Percentiles rank a stretch among this genome's conserved stretches.
These are phyloP conservation scores for Silurus meridionalis DNA, from an alignment of 2,113 vertebrate genomes.

Conservation along the genomic window DNA sequence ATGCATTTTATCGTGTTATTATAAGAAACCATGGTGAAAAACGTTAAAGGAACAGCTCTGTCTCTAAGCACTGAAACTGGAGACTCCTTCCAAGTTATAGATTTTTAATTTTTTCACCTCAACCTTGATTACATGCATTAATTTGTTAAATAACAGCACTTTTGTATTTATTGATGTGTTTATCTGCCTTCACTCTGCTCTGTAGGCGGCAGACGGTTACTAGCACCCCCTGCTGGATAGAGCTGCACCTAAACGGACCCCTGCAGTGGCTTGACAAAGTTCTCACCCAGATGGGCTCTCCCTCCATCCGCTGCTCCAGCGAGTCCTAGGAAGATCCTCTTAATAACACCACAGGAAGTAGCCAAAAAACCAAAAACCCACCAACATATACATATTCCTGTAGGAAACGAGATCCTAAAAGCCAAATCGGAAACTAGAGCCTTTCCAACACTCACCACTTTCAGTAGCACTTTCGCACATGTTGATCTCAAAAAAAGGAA, in stretches of 20 bases:
- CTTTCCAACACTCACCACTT: constrained; percentile 54
- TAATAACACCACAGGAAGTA: constrained; percentile 27
- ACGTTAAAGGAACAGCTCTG: not conserved
- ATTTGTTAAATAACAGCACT: not conserved
- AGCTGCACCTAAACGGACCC: constrained; percentile 96
- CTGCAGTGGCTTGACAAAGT: constrained; percentile 99
- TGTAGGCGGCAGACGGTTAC: constrained; percentile 95
- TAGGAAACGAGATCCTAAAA: constrained; percentile 42
- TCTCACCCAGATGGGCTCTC: constrained; percentile 98
- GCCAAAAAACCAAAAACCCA: constrained; percentile 21
- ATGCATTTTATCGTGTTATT: not conserved
- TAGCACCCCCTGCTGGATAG: constrained; percentile 99
- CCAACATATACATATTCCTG: constrained; percentile 4
- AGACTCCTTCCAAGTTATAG: not conserved
- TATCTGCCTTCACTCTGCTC: constrained; percentile 26
- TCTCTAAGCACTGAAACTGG: not conserved
- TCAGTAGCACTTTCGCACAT: constrained; percentile 70
- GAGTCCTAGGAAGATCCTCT: constrained; percentile 81
- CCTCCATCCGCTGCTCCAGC: constrained; percentile 93
- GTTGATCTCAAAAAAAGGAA: constrained; percentile 60
- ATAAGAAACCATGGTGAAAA: not conserved
- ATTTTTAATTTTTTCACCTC: not conserved
- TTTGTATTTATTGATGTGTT: not conserved
- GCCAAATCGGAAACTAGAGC: constrained; percentile 41
- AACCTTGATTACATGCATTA: not conserved